Percentiles rank a stretch among this genome's conserved stretches.
phyloP scores from a whole-genome alignment of 2,797 vertebrate genomes.

The Lithobates sylvaticus region DNA sequence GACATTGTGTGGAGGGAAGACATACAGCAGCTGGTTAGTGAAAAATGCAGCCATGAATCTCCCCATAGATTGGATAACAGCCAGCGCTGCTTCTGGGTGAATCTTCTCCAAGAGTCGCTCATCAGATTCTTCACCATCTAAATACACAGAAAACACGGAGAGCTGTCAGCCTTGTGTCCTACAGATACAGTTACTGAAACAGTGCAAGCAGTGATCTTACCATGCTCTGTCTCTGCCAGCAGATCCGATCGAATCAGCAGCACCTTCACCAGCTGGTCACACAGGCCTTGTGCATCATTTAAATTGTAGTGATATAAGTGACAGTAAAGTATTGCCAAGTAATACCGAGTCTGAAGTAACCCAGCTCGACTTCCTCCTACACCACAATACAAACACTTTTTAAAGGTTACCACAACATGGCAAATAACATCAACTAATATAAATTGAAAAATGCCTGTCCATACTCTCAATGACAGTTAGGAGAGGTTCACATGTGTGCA shows the following conservation, averaged over 20 bases:
- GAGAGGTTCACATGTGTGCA: no score
- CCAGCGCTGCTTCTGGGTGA: conserved; percentile 78
- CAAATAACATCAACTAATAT: no score
- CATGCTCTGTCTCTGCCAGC: conserved; percentile 54
- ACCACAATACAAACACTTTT: neutral
- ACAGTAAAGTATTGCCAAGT: conserved; percentile 89
- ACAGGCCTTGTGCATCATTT: conserved; percentile 89
- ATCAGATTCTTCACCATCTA: conserved; percentile 68
- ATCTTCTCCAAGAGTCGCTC: conserved; percentile 69
- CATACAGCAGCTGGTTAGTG: conserved; percentile 84
- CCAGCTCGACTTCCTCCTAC: conserved; percentile 75
- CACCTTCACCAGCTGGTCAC: conserved; percentile 85
- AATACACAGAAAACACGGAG: neutral
- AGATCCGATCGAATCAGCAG: conserved; percentile 73
- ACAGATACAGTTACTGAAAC: neutral
- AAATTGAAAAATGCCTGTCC: no score
- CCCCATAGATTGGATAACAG: conserved; percentile 86
- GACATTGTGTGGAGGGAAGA: conserved; percentile 89
- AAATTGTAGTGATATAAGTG: conserved; percentile 87
- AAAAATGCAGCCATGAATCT: conserved; percentile 97
- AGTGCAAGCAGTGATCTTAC: neutral
- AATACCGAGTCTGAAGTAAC: conserved; percentile 86
- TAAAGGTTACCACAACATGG: neutral
- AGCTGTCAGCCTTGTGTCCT: neutral
- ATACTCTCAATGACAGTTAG: no score